Percentiles rank a stretch among this genome's conserved stretches.
Evolutionary conservation across 2,797 vertebrate species (phyloP).

Genomic region (Halcyon badia): DNA sequence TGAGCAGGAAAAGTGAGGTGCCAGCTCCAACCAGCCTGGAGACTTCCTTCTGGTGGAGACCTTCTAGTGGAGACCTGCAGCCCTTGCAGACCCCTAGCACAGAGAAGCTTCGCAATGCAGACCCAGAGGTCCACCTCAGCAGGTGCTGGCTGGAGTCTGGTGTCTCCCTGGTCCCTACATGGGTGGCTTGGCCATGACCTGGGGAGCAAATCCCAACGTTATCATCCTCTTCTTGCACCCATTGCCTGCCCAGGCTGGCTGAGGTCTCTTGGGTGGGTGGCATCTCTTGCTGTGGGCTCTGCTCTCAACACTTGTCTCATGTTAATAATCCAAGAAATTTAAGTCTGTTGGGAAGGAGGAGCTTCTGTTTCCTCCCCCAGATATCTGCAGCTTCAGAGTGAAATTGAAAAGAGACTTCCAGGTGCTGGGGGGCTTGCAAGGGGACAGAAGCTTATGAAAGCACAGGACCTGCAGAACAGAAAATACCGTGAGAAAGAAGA

Average conservation of each 20-base stretch:
- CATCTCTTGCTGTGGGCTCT: not conserved
- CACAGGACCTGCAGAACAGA: not conserved
- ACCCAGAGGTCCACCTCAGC: not conserved
- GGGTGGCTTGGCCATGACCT: not conserved
- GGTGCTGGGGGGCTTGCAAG: not conserved
- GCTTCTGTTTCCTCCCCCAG: not conserved
- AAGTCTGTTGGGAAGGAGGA: not conserved
- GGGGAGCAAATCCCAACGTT: accelerated
- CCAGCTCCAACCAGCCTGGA: not conserved
- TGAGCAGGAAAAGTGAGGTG: not conserved
- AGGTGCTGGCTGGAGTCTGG: not conserved
- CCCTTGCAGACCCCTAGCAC: not conserved
- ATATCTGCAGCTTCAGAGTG: not conserved
- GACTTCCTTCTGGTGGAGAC: not conserved
- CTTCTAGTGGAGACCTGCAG: not conserved
- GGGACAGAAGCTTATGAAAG: not conserved
- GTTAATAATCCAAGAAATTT: not conserved
- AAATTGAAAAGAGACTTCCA: not conserved
- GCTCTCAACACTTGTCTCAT: accelerated
- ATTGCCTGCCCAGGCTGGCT: accelerated
- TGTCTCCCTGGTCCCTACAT: accelerated
- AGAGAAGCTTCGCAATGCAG: accelerated
- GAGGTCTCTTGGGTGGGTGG: not conserved
- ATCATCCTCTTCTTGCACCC: accelerated
- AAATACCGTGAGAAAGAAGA: not conserved